phyloP scores from a whole-genome alignment of 1,140 invertebrate genomes.

The Rhyacophila brunnea region DNA sequence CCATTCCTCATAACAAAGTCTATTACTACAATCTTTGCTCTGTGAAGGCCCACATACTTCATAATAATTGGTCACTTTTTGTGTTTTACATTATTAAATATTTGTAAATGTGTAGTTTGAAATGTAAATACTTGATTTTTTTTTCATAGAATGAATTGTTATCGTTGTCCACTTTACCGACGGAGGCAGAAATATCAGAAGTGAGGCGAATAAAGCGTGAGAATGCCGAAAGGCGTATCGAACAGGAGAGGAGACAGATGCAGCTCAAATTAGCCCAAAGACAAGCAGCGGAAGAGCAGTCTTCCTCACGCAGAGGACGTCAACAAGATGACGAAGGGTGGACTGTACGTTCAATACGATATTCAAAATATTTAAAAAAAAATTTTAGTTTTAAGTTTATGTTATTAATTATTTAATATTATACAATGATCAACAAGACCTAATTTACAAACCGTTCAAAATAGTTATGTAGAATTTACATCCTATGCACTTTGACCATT shows the following conservation, averaged over 20 bases:
- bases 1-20: no score
- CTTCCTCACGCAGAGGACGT: background rate
- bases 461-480: no score
- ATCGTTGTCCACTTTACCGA: conserved; percentile 46
- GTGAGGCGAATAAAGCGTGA: conserved; percentile 44
- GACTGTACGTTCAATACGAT: conserved; percentile 19
- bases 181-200: conserved; percentile 49
- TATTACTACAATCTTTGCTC: no score
- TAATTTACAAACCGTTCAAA: no score
- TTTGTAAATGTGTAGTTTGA: background rate
- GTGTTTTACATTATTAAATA: no score
- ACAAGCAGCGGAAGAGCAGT: conserved; percentile 14
- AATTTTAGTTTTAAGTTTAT: no score
- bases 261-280: conserved; percentile 36
- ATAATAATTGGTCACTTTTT: no score
- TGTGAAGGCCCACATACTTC: no score
- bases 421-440: no score
- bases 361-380: no score
- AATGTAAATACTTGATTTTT: conserved; percentile 5
- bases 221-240: conserved; percentile 47
- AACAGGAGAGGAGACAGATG: conserved; percentile 42
- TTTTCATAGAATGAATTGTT: conserved; percentile 46
- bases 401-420: no score
- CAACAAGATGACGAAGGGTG: conserved; percentile 11
- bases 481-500: no score